phyloP scores from a whole-genome alignment of 2,113 vertebrate genomes.

The Elephantulus edwardii region DNA sequence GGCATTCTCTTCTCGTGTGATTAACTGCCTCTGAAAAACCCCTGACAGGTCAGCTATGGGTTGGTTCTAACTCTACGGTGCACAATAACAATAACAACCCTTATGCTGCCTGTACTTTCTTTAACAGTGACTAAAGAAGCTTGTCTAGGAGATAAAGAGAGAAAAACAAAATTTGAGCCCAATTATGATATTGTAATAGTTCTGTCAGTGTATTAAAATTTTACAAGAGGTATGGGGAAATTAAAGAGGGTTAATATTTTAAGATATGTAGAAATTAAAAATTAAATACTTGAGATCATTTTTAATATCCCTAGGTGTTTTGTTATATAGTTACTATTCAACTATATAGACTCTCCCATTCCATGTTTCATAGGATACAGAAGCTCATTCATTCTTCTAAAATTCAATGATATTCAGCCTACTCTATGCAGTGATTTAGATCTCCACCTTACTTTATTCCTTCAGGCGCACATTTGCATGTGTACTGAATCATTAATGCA shows the following conservation, averaged over 20 bases:
- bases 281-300: neutral
- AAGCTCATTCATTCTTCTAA: constrained; percentile 30
- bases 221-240: neutral
- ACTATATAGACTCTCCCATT: neutral
- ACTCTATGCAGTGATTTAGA: neutral
- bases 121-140: neutral
- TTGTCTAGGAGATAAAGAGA: neutral
- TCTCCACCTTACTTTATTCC: neutral
- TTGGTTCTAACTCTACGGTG: too few relatives aligned
- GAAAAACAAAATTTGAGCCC: neutral
- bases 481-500: neutral
- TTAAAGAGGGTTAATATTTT: neutral
- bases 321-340: constrained; percentile 26
- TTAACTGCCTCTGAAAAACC: too few relatives aligned
- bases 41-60: too few relatives aligned
- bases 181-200: neutral
- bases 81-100: too few relatives aligned
- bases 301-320: neutral
- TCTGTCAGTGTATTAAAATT: neutral
- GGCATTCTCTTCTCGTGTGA: too few relatives aligned
- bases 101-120: too few relatives aligned
- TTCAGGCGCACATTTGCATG: neutral
- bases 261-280: too few relatives aligned
- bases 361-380: neutral
- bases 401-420: neutral